Base-by-base conservation (phyloP, 2,113 vertebrate genomes). In the Gasterosteus aculeatus region DNA sequence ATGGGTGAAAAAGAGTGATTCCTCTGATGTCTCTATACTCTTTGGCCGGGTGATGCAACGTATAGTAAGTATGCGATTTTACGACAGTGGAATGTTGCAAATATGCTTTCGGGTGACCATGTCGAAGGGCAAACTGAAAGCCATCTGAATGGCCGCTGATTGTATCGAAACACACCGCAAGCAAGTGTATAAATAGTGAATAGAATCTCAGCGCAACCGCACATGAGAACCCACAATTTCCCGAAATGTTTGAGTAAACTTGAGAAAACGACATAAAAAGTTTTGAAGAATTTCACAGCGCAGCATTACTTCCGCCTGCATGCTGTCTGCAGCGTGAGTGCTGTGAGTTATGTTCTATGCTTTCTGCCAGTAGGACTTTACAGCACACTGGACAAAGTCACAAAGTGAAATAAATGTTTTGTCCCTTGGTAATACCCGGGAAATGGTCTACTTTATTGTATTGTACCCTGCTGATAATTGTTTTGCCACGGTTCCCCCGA, bases 351-450 rank as follows among this genome's bases (percentile, higher is more conserved):
- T 78, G 69, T 54, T 80, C 78, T 61, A 46, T 78, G 59, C 53
- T 75, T 84, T 81, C 26, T 47, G 59, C 60, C 63, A 80, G 63
- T 72, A 68, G 38, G 65, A 68, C 77, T 89, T 86, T 82, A 81
- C 69, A 82, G 77, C 77, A 63, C 69, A 68, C 72, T 78, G 85
- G 83, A 87, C 84, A 86, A 86, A 91, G 80, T 88, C 68, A 89
- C 84, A 86, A 86, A 91, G 80, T 88, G 70, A 89, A 88, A 89
- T 79, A 84, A 90, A 89, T 89, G 81, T 79, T 75, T 82, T 78
- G 53, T 83, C 89, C 80, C 65, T 72, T 56, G 76, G 86, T 85
- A 84, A 89, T 69, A 85, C 62, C 78, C 83, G 77, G 78, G 73
- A 88, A 87, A 87, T 81, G 60, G 67, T 72, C 59, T 85, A 44